phyloP scores from a whole-genome alignment of 2,888 invertebrate species.

The Priocnemis perturbator region DNA sequence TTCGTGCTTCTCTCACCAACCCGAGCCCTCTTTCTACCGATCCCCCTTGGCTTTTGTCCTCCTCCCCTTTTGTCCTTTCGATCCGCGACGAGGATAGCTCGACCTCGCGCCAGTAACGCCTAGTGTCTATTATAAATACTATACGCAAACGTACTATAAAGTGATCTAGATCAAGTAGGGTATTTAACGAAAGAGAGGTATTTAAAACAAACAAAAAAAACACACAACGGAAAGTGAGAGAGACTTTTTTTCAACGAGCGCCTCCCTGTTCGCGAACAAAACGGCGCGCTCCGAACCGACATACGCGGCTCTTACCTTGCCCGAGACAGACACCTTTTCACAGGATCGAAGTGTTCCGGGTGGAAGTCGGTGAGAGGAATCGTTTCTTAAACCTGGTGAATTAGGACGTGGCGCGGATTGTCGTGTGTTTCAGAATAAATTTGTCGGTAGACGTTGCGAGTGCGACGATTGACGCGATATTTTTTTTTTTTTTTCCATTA shows the following conservation, averaged over 20 bases:
- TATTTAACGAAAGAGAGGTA: constrained; percentile 27
- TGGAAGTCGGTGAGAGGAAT: no score
- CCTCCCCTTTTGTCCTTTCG: constrained; percentile 1
- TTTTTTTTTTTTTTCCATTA: no score
- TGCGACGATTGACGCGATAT: no score
- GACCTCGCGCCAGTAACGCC: constrained; percentile 48
- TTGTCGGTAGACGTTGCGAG: no score
- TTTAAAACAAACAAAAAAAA: constrained; percentile 13
- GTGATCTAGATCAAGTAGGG: constrained; percentile 45
- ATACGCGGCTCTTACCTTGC: constrained; percentile 3
- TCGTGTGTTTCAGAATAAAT: no score
- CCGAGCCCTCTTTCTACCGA: no score
- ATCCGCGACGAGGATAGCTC: constrained; percentile 14
- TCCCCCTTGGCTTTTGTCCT: neutral
- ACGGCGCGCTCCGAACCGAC: no score
- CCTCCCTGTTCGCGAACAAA: no score
- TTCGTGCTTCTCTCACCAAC: constrained; percentile 11
- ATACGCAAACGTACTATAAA: constrained; percentile 36
- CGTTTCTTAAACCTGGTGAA: no score
- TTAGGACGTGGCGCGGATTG: no score
- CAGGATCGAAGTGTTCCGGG: no score
- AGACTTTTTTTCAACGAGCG: neutral
- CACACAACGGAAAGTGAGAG: constrained; percentile 4
- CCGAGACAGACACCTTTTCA: constrained; percentile 7
- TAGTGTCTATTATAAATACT: constrained; percentile 51